phyloP scores from a whole-genome alignment of 2,797 vertebrate genomes.

The Eulemur mongoz region DNA sequence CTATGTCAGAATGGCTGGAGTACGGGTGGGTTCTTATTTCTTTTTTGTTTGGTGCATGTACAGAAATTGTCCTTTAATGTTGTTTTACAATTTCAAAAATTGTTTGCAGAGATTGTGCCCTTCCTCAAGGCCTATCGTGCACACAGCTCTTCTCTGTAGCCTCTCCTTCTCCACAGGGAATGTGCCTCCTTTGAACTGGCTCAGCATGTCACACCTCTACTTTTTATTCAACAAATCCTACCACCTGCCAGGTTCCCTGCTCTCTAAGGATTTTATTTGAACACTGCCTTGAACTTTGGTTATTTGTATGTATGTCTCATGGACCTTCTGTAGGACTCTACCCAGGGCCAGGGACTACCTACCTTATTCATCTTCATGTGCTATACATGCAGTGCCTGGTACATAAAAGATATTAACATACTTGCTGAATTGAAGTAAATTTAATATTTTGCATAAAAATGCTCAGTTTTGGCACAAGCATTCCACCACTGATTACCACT shows the following conservation, averaged over 20 bases:
- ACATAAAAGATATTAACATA: neutral
- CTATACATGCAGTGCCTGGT: neutral
- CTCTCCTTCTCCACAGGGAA: neutral
- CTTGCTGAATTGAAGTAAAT: conserved; percentile 60
- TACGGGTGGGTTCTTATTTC: neutral
- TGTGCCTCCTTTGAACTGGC: neutral
- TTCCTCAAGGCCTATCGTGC: neutral
- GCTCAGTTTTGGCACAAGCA: conserved; percentile 55
- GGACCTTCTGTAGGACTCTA: neutral
- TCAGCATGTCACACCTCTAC: neutral
- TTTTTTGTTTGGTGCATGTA: neutral
- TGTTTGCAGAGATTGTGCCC: neutral
- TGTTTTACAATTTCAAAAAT: neutral
- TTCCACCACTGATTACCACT: conserved; percentile 67
- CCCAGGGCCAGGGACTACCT: neutral
- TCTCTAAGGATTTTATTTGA: neutral
- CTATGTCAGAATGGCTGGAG: neutral
- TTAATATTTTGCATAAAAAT: conserved; percentile 74
- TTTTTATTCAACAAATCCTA: neutral
- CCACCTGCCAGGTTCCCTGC: neutral
- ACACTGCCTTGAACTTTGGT: neutral
- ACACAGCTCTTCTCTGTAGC: accelerated
- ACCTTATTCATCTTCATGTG: neutral
- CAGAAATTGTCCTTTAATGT: neutral
- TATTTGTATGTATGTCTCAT: neutral